Percentiles rank a stretch among this genome's conserved stretches.
phyloP scores from a whole-genome alignment of 2,888 invertebrate genomes.

The Stenurella melanura region DNA sequence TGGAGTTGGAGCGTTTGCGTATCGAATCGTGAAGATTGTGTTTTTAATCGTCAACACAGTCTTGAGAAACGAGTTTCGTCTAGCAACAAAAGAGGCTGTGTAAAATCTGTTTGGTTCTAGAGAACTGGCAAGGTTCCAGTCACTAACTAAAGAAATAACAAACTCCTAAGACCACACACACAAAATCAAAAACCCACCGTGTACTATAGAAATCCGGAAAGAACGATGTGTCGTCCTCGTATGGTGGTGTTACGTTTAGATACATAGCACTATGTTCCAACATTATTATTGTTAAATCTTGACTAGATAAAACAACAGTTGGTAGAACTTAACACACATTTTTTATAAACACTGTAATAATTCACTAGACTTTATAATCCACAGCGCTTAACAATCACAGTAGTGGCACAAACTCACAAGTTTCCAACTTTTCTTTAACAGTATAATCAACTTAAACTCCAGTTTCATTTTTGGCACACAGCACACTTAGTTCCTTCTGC shows the following conservation, averaged over 20 bases:
- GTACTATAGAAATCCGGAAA: slow-evolving; percentile 72
- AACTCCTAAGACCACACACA: slow-evolving; percentile 50
- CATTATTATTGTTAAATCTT: slow-evolving; percentile 61
- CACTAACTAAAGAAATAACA: slow-evolving; percentile 36
- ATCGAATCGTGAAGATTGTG: slow-evolving; percentile 53
- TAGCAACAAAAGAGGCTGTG: slow-evolving; percentile 54
- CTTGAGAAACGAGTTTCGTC: slow-evolving; percentile 55
- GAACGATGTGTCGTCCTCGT: slow-evolving; percentile 69
- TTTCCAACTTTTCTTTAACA: slow-evolving; percentile 15
- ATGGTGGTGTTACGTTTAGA: slow-evolving; percentile 70
- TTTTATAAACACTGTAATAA: slow-evolving; percentile 22
- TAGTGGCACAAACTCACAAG: slow-evolving; percentile 24
- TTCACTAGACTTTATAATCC: slow-evolving; percentile 33
- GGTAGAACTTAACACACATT: slow-evolving; percentile 40
- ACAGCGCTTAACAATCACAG: slow-evolving; percentile 31
- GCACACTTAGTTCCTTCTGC: slow-evolving; percentile 25
- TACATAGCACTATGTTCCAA: slow-evolving; percentile 72
- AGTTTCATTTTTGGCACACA: slow-evolving; percentile 29
- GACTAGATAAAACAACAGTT: slow-evolving; percentile 47
- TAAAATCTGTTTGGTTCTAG: slow-evolving; percentile 50
- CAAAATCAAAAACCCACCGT: slow-evolving; percentile 65
- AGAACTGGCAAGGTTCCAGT: slow-evolving; percentile 55
- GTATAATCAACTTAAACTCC: background rate
- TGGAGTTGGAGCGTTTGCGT: slow-evolving; percentile 43
- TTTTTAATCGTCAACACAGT: slow-evolving; percentile 49